Evolutionary conservation across 1,140 invertebrate species (phyloP), one percentile per base, ranked within the genome.

Genomic region (Lutraria rhynchaena): DNA sequence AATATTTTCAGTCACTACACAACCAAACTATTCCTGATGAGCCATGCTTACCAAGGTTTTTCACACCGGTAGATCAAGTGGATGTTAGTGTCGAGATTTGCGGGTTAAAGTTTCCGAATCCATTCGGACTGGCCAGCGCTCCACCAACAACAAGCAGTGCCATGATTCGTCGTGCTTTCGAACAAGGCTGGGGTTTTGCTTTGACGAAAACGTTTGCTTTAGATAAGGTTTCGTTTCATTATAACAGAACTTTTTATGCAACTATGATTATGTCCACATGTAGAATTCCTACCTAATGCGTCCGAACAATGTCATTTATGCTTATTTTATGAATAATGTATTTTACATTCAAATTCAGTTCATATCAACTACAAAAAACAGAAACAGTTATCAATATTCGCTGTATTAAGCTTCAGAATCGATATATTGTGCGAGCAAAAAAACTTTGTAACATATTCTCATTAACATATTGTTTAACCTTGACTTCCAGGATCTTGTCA

Each of bases 181-280:
- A 99, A 92, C 96, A 97, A 85, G 98, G 99, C 0, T 99, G 99
- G 99, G 96, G 95, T 3, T 99, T 98, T 91, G 96, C 95, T 67
- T 95, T 99, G 0, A 99, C 98, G 0, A 99, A 99, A 93, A 99
- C 99, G 0, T 99, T 98, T 92, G 94, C 95, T 11, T 92, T 99
- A 4, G 96, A 99, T 91, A 99, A 99, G 94, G 96, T 97, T 92
- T 7, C n/a, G n/a, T n/a, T n/a, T n/a, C n/a, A n/a, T n/a, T n/a
- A n/a, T 77, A 33, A 61, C 15, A 5, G 19, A 1, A 3, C n/a
- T n/a, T n/a, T n/a, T n/a, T n/a, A n/a, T n/a, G n/a, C n/a, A n/a
- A n/a, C n/a, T n/a, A n/a, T n/a, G n/a, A n/a, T n/a, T n/a, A n/a
- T n/a, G n/a, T n/a, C n/a, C n/a, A n/a, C n/a, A n/a, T n/a, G n/a